Evolutionary conservation across 2,113 vertebrate species (phyloP).

Genomic region (Galemys pyrenaicus): DNA sequence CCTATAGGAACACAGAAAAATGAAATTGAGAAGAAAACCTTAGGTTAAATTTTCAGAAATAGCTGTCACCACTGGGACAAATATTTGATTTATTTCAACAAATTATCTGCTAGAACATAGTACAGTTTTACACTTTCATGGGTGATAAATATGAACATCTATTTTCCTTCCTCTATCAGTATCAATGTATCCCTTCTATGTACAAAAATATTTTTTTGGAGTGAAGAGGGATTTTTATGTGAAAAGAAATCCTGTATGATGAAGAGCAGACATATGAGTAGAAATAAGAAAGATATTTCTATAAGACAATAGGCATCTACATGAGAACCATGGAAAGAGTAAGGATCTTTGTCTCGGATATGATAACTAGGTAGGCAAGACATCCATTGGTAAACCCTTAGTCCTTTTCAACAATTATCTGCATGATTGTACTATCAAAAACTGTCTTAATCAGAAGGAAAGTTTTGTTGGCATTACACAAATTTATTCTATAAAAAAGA

Average conservation of each 20-base stretch:
- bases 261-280: not conserved
- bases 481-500: not conserved
- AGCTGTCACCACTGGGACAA: not conserved
- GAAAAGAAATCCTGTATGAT: not conserved
- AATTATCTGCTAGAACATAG: not conserved
- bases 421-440: not conserved
- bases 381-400: not conserved
- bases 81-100: not conserved
- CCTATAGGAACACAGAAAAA: not conserved
- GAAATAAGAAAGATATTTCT: not conserved
- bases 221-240: not conserved
- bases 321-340: not conserved
- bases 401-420: not conserved
- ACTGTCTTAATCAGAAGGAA: not conserved
- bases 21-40: not conserved
- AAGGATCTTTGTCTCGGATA: not conserved
- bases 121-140: not conserved
- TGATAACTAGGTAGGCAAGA: not conserved
- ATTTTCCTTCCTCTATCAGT: not conserved
- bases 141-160: not conserved
- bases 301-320: not conserved
- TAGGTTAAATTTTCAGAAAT: not conserved
- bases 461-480: not conserved
- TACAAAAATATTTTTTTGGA: not conserved
- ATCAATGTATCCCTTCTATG: not conserved